A percentile compares a stretch with the other conserved stretches of the same genome.
Evolutionary conservation across 2,797 vertebrate genomes (phyloP).

Genomic region (Enteromius viviparus): DNA sequence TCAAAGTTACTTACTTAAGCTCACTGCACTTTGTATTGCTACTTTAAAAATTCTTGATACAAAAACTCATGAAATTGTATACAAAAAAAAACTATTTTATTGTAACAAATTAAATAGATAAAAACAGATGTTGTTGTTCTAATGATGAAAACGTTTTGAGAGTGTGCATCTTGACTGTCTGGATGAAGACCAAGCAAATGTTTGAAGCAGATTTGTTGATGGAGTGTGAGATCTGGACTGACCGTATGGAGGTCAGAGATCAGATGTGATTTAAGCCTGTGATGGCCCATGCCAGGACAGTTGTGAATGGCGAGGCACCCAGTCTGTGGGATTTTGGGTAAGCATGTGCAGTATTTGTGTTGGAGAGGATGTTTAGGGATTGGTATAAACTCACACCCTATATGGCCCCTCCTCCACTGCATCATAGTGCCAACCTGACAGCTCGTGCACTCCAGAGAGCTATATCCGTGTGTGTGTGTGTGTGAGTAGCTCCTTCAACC

Average conservation of each 20-base stretch:
- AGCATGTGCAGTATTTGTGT: conserved; percentile 20
- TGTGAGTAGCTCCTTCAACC: conserved; percentile 61
- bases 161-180: background rate
- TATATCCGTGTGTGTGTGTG: conserved; percentile 41
- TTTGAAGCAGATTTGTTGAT: conserved; percentile 40
- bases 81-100: background rate
- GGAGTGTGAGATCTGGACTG: conserved; percentile 14
- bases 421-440: conserved; percentile 63
- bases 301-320: background rate
- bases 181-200: background rate
- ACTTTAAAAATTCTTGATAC: background rate
- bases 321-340: conserved; percentile 19
- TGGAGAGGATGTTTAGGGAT: conserved; percentile 23
- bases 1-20: background rate
- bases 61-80: background rate
- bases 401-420: conserved; percentile 49
- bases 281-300: background rate
- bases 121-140: background rate
- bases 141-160: background rate
- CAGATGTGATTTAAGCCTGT: conserved; percentile 25
- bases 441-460: conserved; percentile 61
- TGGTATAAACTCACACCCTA: conserved; percentile 1
- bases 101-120: background rate
- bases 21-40: background rate
- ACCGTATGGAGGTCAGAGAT: conserved; percentile 19